These are phyloP conservation scores for Nibea albiflora DNA, from an alignment of 2,113 vertebrate genomes.

Conservation along the genomic window DNA sequence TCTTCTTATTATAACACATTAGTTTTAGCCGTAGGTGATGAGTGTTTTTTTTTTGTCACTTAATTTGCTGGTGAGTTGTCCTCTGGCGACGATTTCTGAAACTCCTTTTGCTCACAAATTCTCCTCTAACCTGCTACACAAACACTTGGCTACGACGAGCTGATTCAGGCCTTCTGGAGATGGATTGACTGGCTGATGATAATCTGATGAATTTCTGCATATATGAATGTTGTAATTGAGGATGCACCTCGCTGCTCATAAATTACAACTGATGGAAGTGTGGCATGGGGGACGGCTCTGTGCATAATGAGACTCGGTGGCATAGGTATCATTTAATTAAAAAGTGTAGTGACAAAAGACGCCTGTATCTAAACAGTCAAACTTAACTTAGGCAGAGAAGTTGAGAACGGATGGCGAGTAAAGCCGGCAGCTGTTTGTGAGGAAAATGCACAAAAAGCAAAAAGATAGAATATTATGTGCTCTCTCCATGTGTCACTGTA, in stretches of 20 bases:
- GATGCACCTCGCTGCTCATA: constrained; percentile 69
- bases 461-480: neutral
- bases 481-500: neutral
- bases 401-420: constrained; percentile 44
- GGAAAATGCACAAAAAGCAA: constrained; percentile 19
- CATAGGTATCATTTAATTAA: constrained; percentile 80
- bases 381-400: constrained; percentile 46
- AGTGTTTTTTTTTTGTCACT: constrained; percentile 23
- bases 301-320: constrained; percentile 71
- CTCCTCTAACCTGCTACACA: constrained; percentile 24
- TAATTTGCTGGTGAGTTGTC: constrained; percentile 6
- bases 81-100: constrained; percentile 44
- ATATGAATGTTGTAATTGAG: constrained; percentile 73
- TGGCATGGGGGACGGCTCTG: constrained; percentile 58
- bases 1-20: constrained; percentile 18
- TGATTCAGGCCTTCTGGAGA: constrained; percentile 67
- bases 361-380: constrained; percentile 57
- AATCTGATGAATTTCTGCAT: constrained; percentile 74
- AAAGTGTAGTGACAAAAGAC: constrained; percentile 70
- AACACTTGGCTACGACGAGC: constrained; percentile 66
- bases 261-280: constrained; percentile 73
- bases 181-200: constrained; percentile 74
- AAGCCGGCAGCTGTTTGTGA: constrained; percentile 39
- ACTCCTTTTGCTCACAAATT: constrained; percentile 39
- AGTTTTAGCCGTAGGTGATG: constrained; percentile 31